phyloP scores from a whole-genome alignment of 2,797 vertebrate genomes.

The Nyctibius grandis region DNA sequence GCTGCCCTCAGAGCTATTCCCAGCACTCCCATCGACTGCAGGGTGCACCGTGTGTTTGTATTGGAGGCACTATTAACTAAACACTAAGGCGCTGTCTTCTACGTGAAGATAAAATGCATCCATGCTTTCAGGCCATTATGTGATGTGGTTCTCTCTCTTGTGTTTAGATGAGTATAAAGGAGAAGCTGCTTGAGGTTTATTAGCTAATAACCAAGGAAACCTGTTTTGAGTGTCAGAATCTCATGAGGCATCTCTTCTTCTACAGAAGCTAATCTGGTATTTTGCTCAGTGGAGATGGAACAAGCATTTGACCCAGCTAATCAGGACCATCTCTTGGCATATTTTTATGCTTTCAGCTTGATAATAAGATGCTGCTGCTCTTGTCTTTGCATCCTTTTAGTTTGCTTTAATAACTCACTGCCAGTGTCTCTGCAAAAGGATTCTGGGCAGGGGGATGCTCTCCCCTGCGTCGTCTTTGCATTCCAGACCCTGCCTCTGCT shows the following conservation, averaged over 20 bases:
- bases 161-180: not conserved
- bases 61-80: not conserved
- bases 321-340: not conserved
- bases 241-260: not conserved
- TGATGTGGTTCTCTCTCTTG: not conserved
- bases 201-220: slow-evolving; percentile 5
- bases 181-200: slow-evolving; percentile 23
- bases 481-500: not conserved
- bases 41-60: fast-evolving
- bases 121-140: not conserved
- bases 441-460: not conserved
- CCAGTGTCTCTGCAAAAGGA: not conserved
- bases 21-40: not conserved
- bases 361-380: not conserved
- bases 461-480: not conserved
- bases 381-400: not conserved
- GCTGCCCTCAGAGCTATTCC: not conserved
- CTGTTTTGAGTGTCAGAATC: slow-evolving; percentile 21
- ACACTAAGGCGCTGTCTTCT: not conserved
- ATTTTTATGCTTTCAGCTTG: not conserved
- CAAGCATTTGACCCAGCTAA: slow-evolving; percentile 11
- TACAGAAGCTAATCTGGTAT: not conserved
- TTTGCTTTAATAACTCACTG: not conserved
- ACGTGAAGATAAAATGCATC: not conserved
- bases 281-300: not conserved